phyloP scores from a whole-genome alignment of 2,888 invertebrate species.

The Euproctis similis region DNA sequence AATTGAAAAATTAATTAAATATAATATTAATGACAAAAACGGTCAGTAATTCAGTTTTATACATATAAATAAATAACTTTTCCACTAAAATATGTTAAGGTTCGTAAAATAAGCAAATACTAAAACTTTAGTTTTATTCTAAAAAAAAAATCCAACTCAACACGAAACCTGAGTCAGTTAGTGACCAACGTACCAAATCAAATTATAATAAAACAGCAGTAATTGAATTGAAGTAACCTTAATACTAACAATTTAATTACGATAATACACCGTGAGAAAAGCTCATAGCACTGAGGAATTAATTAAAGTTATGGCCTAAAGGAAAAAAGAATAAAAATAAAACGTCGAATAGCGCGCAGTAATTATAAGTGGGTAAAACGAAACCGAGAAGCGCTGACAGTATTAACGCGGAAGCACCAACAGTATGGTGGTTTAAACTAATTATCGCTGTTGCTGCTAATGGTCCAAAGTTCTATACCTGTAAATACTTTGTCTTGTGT shows the following conservation, averaged over 20 bases:
- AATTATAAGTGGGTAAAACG: conserved; percentile 63
- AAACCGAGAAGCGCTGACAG: conserved; percentile 36
- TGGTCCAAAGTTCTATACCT: conserved; percentile 4
- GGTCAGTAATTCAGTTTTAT: too few species aligned
- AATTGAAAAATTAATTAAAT: too few species aligned
- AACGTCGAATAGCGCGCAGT: conserved; percentile 52
- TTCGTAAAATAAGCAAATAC: too few species aligned
- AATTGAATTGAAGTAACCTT: conserved; percentile 24
- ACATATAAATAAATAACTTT: too few species aligned
- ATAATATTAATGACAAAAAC: too few species aligned
- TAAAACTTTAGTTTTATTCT: too few species aligned
- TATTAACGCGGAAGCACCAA: conserved; percentile 36
- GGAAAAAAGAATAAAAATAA: conserved; percentile 70
- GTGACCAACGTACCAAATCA: conserved; percentile 10
- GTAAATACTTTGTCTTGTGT: too few species aligned
- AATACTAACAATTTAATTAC: conserved; percentile 35
- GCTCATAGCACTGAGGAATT: conserved; percentile 52
- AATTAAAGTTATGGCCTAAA: conserved; percentile 66
- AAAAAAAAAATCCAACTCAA: too few species aligned
- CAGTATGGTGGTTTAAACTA: neutral
- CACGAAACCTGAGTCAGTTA: too few species aligned
- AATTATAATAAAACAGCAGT: conserved; percentile 15
- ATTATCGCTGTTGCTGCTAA: conserved; percentile 12
- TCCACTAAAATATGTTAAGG: too few species aligned
- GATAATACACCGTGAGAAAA: conserved; percentile 62